These are phyloP conservation scores for Synanthedon andrenaeformis DNA, from an alignment of 2,888 invertebrate species.

Conservation along the genomic window DNA sequence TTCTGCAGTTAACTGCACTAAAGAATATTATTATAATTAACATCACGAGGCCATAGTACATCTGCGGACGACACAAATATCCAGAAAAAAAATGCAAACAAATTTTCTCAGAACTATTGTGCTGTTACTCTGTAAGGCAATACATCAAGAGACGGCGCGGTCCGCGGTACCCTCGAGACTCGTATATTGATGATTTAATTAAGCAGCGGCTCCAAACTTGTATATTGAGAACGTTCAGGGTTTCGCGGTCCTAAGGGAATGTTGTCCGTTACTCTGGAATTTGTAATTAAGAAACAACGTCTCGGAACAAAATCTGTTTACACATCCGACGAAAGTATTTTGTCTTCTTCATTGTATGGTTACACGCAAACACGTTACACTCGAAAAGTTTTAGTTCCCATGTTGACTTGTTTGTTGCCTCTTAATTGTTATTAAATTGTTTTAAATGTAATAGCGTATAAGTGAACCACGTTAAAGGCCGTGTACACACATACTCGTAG, in stretches of 20 bases:
- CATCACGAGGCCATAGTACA: not conserved
- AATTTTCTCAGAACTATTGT: not conserved
- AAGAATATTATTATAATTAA: too few relatives aligned
- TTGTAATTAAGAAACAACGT: constrained; percentile 55
- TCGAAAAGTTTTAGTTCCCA: not conserved
- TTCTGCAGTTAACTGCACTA: too few relatives aligned
- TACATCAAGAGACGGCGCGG: constrained; percentile 23
- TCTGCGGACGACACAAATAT: not conserved
- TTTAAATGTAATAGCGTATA: too few relatives aligned
- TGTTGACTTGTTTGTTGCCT: too few relatives aligned
- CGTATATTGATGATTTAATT: constrained; percentile 54
- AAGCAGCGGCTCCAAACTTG: constrained; percentile 36
- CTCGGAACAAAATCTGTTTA: constrained; percentile 47
- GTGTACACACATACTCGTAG: too few relatives aligned
- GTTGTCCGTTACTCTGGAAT: constrained; percentile 43
- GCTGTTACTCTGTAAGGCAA: constrained; percentile 10
- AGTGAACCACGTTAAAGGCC: too few relatives aligned
- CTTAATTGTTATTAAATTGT: too few relatives aligned
- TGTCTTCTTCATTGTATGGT: constrained; percentile 23
- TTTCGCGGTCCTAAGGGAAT: constrained; percentile 18
- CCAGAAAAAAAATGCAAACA: not conserved
- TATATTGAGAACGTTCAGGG: constrained; percentile 22
- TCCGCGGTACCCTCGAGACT: constrained; percentile 18
- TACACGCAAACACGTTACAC: constrained; percentile 13
- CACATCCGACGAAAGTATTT: constrained; percentile 36